Conservation (phyloP, 2,888 invertebrate species). For the Strigamia transsilvanica region DNA sequence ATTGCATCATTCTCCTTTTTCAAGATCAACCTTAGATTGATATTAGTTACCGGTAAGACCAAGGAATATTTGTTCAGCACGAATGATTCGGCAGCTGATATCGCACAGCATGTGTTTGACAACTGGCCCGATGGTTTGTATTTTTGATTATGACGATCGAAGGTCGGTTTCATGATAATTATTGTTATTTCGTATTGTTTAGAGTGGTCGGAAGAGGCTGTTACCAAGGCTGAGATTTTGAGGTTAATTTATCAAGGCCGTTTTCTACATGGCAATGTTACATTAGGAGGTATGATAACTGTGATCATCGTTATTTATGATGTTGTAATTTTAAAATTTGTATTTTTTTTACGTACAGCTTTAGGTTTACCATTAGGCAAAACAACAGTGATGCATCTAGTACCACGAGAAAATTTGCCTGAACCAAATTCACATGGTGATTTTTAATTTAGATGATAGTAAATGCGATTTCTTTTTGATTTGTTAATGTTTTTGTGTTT, state of each 20-base stretch:
- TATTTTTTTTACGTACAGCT: constrained; percentile 68
- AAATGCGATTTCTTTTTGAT: constrained; percentile 59
- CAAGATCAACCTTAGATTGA: constrained; percentile 96
- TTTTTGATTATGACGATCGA: not conserved
- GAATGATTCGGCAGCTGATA: constrained; percentile 96
- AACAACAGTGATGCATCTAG: constrained; percentile 99
- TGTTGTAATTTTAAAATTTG: constrained; percentile 7
- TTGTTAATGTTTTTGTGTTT: constrained; percentile 57
- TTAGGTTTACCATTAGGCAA: constrained; percentile 95
- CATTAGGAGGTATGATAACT: constrained; percentile 74
- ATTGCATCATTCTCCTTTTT: not conserved
- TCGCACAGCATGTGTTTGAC: constrained; percentile 98
- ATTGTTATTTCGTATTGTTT: constrained; percentile 60
- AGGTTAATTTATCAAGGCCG: constrained; percentile 99
- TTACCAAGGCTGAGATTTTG: constrained; percentile 95
- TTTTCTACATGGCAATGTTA: constrained; percentile 99
- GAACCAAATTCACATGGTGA: constrained; percentile 97
- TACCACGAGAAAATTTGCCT: constrained; percentile 98
- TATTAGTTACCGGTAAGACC: constrained; percentile 98
- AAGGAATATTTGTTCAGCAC: constrained; percentile 98
- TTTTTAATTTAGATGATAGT: constrained; percentile 55
- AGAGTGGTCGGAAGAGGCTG: constrained; percentile 97
- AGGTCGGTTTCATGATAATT: not conserved
- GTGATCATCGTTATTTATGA: not conserved
- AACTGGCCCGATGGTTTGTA: constrained; percentile 96